phyloP scores from a whole-genome alignment of 2,888 invertebrate genomes.

The Napeogenes sylphis region DNA sequence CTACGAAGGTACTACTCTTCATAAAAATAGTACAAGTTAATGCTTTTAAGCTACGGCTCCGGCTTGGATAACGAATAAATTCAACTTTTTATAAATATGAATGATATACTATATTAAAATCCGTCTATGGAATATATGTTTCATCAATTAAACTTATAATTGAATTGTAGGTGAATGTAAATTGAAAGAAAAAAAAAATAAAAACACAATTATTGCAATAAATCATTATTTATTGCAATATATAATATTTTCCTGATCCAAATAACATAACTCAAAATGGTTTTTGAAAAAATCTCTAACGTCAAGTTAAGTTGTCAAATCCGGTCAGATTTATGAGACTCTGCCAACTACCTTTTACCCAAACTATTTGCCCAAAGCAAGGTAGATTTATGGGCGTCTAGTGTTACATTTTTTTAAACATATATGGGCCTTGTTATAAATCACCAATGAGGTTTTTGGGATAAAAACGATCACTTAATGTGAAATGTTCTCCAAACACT shows the following conservation, averaged over 20 bases:
- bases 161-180: too few relatives aligned
- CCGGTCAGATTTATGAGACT: not conserved
- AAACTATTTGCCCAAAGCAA: not conserved
- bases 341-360: not conserved
- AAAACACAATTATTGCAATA: too few relatives aligned
- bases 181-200: too few relatives aligned
- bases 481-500: conserved; percentile 46
- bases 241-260: not conserved
- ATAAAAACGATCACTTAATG: conserved; percentile 34
- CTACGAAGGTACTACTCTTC: too few relatives aligned
- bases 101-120: too few relatives aligned
- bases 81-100: too few relatives aligned
- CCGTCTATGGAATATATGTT: too few relatives aligned
- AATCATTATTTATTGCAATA: not conserved
- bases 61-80: too few relatives aligned
- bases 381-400: not conserved
- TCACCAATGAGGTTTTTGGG: not conserved
- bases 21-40: too few relatives aligned
- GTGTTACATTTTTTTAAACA: too few relatives aligned
- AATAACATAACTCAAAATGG: not conserved
- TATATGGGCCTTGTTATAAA: not conserved
- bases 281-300: not conserved
- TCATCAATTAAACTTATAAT: too few relatives aligned
- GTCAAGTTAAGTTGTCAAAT: not conserved
- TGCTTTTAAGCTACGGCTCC: too few relatives aligned